phyloP scores from a whole-genome alignment of 1,140 invertebrate species.

The Danaus plexippus region DNA sequence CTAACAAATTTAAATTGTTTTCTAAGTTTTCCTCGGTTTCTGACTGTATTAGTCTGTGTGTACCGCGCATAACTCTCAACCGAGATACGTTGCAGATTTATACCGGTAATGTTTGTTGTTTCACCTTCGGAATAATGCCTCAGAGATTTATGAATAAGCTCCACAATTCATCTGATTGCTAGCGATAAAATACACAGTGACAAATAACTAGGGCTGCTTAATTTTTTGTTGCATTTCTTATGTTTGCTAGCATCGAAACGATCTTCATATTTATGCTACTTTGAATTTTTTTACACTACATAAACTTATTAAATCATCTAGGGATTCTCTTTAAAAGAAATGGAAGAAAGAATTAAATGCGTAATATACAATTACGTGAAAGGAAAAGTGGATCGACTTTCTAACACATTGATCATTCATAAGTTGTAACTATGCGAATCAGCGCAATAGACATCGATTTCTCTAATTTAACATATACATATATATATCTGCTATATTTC shows the following conservation, averaged over 20 bases:
- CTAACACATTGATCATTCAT: too few relatives aligned
- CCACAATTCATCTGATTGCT: conserved; percentile 46
- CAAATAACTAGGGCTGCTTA: conserved; percentile 37
- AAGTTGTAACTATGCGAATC: neutral
- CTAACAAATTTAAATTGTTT: too few relatives aligned
- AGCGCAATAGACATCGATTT: conserved; percentile 1
- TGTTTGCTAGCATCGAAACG: too few relatives aligned
- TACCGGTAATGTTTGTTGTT: conserved; percentile 70
- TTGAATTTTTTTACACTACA: too few relatives aligned
- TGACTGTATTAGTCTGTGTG: conserved; percentile 21
- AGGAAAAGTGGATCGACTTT: too few relatives aligned
- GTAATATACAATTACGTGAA: too few relatives aligned
- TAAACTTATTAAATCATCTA: too few relatives aligned
- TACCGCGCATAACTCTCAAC: conserved; percentile 39
- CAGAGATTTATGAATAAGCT: conserved; percentile 64
- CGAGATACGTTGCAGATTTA: conserved; percentile 68
- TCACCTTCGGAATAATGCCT: conserved; percentile 64
- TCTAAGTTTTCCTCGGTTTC: too few relatives aligned
- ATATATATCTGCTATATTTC: conserved; percentile 25
- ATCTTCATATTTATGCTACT: too few relatives aligned
- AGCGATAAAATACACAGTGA: conserved; percentile 45
- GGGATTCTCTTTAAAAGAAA: too few relatives aligned
- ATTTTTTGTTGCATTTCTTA: conserved; percentile 15
- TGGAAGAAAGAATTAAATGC: too few relatives aligned
- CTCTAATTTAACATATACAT: conserved; percentile 10